Conservation (phyloP, 2,797 vertebrate genomes). For the Iguana delicatissima region DNA sequence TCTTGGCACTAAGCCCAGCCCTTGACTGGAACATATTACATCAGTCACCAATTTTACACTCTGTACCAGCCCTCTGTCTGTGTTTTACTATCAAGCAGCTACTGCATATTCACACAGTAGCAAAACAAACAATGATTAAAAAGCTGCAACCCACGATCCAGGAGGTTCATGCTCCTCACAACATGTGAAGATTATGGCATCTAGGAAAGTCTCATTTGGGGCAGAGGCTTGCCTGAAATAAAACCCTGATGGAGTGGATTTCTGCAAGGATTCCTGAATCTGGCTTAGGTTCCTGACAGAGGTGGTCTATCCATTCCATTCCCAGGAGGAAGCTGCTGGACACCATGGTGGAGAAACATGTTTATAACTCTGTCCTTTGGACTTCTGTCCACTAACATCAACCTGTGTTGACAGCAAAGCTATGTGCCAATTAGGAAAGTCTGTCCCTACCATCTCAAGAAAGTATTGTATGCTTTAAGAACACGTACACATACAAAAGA, state of each 20-base stretch:
- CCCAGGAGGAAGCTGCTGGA: not conserved
- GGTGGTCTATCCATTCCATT: not conserved
- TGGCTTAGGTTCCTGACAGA: too few species aligned
- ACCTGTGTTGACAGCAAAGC: not conserved
- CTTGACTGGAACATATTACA: conserved; percentile 47
- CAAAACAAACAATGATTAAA: not conserved
- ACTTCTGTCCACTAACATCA: not conserved
- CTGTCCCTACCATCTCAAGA: not conserved
- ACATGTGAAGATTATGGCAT: not conserved
- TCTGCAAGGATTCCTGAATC: too few species aligned
- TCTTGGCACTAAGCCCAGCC: not conserved
- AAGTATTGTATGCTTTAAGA: not conserved
- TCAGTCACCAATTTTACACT: conserved; percentile 50
- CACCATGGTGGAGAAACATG: not conserved
- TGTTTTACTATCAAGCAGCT: not conserved
- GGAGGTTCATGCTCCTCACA: not conserved
- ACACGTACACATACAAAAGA: not conserved
- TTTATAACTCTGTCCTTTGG: not conserved
- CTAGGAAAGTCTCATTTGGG: not conserved
- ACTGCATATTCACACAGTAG: not conserved
- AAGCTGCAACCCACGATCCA: not conserved
- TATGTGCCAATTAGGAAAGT: not conserved
- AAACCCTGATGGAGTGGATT: too few species aligned
- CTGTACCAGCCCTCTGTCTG: not conserved
- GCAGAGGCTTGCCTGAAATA: too few species aligned